phyloP scores from a whole-genome alignment of 2,113 vertebrate species.

The Pholis gunnellus region DNA sequence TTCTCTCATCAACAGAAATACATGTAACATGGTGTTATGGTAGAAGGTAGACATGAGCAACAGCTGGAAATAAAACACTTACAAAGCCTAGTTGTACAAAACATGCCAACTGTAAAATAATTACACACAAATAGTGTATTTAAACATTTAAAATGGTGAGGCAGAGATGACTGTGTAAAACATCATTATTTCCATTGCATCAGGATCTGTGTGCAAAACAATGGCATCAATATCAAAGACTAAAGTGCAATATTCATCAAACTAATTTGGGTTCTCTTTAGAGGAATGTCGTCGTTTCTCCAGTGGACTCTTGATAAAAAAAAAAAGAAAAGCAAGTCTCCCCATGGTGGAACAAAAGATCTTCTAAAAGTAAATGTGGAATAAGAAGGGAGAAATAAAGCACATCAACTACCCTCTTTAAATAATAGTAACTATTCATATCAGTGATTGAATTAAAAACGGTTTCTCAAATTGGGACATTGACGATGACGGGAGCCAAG shows the following conservation, averaged over 20 bases:
- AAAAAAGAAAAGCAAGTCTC: constrained; percentile 35
- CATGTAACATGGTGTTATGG: constrained; percentile 25
- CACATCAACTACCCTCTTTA: neutral
- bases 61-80: constrained; percentile 29
- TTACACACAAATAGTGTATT: constrained; percentile 35
- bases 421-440: neutral
- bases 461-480: neutral
- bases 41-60: constrained; percentile 28
- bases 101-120: constrained; percentile 15
- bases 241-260: constrained; percentile 76
- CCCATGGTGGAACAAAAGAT: constrained; percentile 55
- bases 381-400: neutral
- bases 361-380: neutral
- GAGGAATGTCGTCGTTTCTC: constrained; percentile 59
- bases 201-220: constrained; percentile 71
- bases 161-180: constrained; percentile 32
- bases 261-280: constrained; percentile 49
- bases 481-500: neutral
- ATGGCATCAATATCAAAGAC: constrained; percentile 62
- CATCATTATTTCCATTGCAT: constrained; percentile 27
- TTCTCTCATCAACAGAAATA: constrained; percentile 43
- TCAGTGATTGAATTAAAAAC: neutral
- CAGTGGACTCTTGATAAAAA: constrained; percentile 3
- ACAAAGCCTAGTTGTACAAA: constrained; percentile 29
- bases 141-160: constrained; percentile 20